Evolutionary conservation across 2,113 vertebrate species (phyloP).

Genomic region (Rhodinocichla rosea): DNA sequence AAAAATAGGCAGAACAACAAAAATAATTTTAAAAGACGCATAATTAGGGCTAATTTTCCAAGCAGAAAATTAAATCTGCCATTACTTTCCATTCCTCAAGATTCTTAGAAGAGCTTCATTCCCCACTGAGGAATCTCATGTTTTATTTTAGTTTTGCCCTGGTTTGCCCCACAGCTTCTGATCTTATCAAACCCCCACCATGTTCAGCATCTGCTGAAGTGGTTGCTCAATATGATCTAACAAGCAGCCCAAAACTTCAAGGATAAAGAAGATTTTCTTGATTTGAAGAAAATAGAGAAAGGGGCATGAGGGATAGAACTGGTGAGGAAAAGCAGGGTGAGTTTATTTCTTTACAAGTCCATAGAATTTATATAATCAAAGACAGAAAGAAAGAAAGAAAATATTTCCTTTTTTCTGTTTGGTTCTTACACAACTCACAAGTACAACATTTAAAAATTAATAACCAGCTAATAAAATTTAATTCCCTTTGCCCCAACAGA

Average conservation of each 20-base stretch:
- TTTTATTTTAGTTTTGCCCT: not conserved
- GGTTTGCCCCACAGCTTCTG: not conserved
- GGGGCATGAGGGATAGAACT: rapidly evolving
- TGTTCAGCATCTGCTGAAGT: not conserved
- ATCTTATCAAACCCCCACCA: not conserved
- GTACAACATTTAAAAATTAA: conserved; percentile 22
- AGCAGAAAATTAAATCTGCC: not conserved
- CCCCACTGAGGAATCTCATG: not conserved
- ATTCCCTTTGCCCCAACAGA: not conserved
- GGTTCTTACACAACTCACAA: not conserved
- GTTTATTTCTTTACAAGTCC: not conserved
- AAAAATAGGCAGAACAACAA: not conserved
- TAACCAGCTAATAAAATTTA: conserved; percentile 26
- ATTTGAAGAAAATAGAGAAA: not conserved
- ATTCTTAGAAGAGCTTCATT: not conserved
- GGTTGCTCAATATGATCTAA: not conserved
- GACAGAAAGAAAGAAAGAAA: not conserved
- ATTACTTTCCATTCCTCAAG: not conserved
- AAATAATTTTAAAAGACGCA: not conserved
- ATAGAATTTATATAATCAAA: not conserved
- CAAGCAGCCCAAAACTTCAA: not conserved
- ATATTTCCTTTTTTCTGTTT: not conserved
- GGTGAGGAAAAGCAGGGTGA: not conserved
- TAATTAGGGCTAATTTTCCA: not conserved
- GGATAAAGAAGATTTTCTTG: not conserved